phyloP scores from a whole-genome alignment of 2,797 vertebrate genomes.

The Helarctos malayanus region DNA sequence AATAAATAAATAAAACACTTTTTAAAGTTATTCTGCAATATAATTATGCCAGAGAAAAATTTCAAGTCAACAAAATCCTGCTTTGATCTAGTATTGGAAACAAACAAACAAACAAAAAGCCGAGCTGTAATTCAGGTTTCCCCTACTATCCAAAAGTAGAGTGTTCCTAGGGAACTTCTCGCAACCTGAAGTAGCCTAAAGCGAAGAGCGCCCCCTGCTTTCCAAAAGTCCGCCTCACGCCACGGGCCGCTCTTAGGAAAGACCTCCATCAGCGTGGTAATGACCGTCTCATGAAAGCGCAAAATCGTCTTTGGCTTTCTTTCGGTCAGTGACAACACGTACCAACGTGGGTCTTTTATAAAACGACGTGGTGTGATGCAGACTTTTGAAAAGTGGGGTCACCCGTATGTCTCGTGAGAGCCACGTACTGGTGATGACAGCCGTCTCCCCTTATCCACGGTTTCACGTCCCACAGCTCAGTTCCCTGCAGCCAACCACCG shows the following conservation, averaged over 20 bases:
- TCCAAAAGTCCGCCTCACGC: not conserved
- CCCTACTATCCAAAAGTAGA: not conserved
- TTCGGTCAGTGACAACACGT: not conserved
- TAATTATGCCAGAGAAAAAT: not conserved
- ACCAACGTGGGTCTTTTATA: not conserved
- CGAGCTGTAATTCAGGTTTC: not conserved
- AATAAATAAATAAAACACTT: no score
- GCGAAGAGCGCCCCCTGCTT: not conserved
- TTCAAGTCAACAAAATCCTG: not conserved
- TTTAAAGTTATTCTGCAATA: not conserved
- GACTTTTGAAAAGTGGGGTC: not conserved
- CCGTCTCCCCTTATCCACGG: not conserved
- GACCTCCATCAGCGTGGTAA: not conserved
- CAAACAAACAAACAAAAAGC: no score
- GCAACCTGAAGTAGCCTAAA: not conserved
- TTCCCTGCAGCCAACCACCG: not conserved
- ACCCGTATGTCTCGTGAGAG: not conserved
- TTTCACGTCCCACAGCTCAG: not conserved
- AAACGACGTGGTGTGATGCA: not conserved
- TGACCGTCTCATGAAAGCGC: not conserved
- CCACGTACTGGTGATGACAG: not conserved
- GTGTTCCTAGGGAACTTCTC: not conserved
- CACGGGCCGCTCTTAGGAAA: not conserved
- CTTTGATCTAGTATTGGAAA: not conserved
- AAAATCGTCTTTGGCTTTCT: not conserved